Base-by-base conservation (phyloP, 2,113 vertebrate species). In the Mus pahari region DNA sequence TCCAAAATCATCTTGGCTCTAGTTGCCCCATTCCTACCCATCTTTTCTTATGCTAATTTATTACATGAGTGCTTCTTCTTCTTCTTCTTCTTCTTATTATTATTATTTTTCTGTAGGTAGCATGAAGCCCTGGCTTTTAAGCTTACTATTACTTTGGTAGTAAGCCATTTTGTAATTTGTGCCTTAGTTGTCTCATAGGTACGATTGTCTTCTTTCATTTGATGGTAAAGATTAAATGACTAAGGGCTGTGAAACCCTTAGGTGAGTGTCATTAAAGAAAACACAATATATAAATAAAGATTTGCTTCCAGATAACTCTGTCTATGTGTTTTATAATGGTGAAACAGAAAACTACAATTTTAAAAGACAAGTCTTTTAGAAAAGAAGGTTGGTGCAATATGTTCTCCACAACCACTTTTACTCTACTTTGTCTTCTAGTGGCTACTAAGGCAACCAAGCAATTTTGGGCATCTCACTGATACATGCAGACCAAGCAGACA, bases 21-120 rank as follows among this genome's bases (percentile, higher is more conserved):
- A 75, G n/a, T 42, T 95, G 26, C 13, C 75, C 94, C 2, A 39
- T 7, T 70, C 53, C 58, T 68, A 79, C 17, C 7, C 1, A 62
- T 83, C n/a, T 68, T 90, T 42, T 83, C n/a, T 91, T 75, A 78
- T 82, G 74, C 90, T 58, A 74, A 48, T 5, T 83, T 62, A 75
- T 62, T 64, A 14, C 24, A 73, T 26, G 66, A 6, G 8, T 4
- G 17, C 14, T 95, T 82, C 31, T 24, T 42, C 3, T 48, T 48
- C 7, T 78, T 92, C 14, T 95, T 82, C 31, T 24, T 42, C 3
- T 48, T 48, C 7, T 78, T 92, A n/a, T n/a, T n/a, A n/a, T n/a
- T n/a, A n/a, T n/a, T 81, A 24, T 22, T 39, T 17, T 58, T 83
- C n/a, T 92, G 28, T 28, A 88, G 28, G n/a, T 42, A 79, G 28